Evolutionary conservation across 2,113 vertebrate species (phyloP), one percentile per base, ranked within the genome.

Genomic region (Channa maculata): DNA sequence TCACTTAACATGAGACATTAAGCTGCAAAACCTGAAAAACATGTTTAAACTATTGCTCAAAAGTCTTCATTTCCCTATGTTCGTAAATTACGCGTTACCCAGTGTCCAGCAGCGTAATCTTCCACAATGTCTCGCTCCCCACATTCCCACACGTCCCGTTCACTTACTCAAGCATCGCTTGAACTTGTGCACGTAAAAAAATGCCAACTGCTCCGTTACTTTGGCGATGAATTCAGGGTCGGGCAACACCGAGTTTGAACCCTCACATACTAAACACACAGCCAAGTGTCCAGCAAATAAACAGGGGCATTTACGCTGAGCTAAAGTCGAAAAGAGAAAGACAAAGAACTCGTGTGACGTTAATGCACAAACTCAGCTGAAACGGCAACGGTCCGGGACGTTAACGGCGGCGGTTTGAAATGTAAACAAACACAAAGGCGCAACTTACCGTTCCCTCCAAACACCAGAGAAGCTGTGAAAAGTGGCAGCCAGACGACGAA

Each of bases 361-460:
- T 24, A 24, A 24, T 24, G 24, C 1, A 45, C 11, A 4, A 65
- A 50, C 12, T 60, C 5, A 14, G 46, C 45, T 6, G 13, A 52
- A 46, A 65, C 5, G 15, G 4, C 44, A 37, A 49, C 50, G 34
- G 67, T 9, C 11, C 64, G 33, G 50, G 60, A 65, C 41, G 46
- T n/a, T 36, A 49, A 71, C 62, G 14, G 70, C 52, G 14, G 13
- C 44, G 33, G 37, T 65, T 50, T 62, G 3, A 77, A 80, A 46
- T 73, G 80, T 75, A 60, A 84, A 90, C 63, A 80, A 77, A 68
- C 59, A 46, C 15, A 44, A 68, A 63, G 6, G 24, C 49, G 12
- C 36, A 71, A 90, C 92, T 92, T 79, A 94, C 92, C 91, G 54
- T 79, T 86, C 64, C 75, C 93, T 24, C 46, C 84, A 15, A 82